A percentile compares a stretch with the other conserved stretches of the same genome.
phyloP scores from a whole-genome alignment of 2,113 vertebrate genomes.

The Zosterops hypoxanthus region DNA sequence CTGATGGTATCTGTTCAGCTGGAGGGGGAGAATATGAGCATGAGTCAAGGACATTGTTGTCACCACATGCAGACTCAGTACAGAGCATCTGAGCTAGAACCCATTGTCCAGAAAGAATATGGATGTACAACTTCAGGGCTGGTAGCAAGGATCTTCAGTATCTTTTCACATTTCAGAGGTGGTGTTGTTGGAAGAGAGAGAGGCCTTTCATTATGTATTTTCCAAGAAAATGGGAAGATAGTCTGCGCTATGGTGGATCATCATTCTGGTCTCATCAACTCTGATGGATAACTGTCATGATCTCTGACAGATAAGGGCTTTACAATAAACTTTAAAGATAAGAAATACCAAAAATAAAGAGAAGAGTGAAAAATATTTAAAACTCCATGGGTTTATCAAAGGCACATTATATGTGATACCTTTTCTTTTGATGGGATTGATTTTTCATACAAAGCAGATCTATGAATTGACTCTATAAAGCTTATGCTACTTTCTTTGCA shows the following conservation, averaged over 20 bases:
- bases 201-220: background rate
- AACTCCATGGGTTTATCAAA: background rate
- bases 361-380: background rate
- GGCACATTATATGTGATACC: background rate
- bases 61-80: background rate
- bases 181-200: background rate
- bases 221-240: background rate
- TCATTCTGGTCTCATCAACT: background rate
- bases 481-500: background rate
- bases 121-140: background rate
- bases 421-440: background rate
- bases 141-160: background rate
- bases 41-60: accelerated
- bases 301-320: background rate
- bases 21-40: background rate
- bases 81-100: background rate
- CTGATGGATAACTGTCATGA: background rate
- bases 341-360: background rate
- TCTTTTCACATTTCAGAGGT: background rate
- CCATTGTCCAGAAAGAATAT: accelerated
- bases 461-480: background rate
- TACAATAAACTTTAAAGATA: background rate
- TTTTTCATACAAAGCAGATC: background rate
- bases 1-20: background rate
- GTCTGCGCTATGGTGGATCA: background rate